Percentiles rank a stretch among this genome's conserved stretches.
Evolutionary conservation across 2,113 vertebrate genomes (phyloP).

Genomic region (Corythoichthys intestinalis): DNA sequence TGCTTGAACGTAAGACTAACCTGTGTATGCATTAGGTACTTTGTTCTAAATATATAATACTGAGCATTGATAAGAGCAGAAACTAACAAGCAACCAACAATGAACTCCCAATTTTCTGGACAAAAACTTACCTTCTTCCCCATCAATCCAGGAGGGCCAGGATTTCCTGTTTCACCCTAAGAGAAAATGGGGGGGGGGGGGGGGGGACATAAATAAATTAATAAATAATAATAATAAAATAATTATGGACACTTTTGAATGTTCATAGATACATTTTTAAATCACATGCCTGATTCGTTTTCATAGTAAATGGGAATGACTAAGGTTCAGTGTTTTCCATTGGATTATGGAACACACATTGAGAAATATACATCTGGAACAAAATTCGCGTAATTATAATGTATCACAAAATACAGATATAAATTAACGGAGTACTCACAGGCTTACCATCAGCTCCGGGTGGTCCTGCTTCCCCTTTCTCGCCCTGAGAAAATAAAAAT

Average conservation of each 20-base stretch:
- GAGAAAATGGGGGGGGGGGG: slow-evolving; percentile 1
- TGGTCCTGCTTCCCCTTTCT: slow-evolving; percentile 63
- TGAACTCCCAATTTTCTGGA: not conserved
- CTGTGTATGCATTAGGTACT: no score
- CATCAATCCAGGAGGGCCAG: slow-evolving; percentile 49
- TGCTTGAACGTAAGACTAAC: no score
- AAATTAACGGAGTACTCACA: slow-evolving; percentile 61
- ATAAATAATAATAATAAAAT: not conserved
- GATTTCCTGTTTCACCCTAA: slow-evolving; percentile 57
- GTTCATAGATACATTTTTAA: not conserved
- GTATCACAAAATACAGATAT: not conserved
- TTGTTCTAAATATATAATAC: no score
- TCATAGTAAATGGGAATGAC: not conserved
- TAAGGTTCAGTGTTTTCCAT: not conserved
- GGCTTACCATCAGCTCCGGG: slow-evolving; percentile 68
- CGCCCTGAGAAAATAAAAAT: slow-evolving; percentile 40
- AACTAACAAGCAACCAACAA: no score
- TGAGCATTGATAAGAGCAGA: no score
- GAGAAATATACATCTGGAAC: not conserved
- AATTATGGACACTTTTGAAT: not conserved
- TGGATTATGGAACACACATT: not conserved
- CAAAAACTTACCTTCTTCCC: slow-evolving; percentile 60
- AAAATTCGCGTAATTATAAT: not conserved
- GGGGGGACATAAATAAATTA: not conserved
- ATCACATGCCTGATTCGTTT: not conserved